phyloP scores from a whole-genome alignment of 2,797 vertebrate genomes.

The Scolopax bukidnonensis region DNA sequence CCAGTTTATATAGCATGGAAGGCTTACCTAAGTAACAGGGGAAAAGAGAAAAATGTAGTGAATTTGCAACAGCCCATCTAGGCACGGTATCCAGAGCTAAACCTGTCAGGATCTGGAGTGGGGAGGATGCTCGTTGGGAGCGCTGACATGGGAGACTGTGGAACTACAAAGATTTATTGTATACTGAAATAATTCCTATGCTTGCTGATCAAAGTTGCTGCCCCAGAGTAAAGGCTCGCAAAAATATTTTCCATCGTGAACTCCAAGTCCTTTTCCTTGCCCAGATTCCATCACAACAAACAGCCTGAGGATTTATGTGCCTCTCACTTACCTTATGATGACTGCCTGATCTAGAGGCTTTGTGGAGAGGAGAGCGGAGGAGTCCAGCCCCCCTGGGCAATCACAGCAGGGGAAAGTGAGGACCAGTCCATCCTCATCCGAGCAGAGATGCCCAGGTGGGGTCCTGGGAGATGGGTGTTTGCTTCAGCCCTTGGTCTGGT shows the following conservation, averaged over 20 bases:
- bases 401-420: not conserved
- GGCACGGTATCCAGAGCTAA: not conserved
- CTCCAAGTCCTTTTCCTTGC: constrained; percentile 55
- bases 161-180: constrained; percentile 50
- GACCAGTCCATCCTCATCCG: not conserved
- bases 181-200: not conserved
- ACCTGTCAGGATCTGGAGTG: not conserved
- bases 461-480: not conserved
- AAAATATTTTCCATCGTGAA: constrained; percentile 31
- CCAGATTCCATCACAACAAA: constrained; percentile 55
- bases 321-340: not conserved
- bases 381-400: not conserved
- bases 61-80: not conserved
- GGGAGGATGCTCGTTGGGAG: not conserved
- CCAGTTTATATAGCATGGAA: not conserved
- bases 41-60: not conserved
- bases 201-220: constrained; percentile 32
- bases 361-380: accelerated
- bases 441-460: not conserved
- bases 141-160: constrained; percentile 38
- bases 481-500: not conserved
- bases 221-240: not conserved
- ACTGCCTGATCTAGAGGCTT: not conserved
- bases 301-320: not conserved
- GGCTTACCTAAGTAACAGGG: not conserved